Percentiles rank a stretch among this genome's conserved stretches.
These are phyloP conservation scores for Xenopus tropicalis DNA, from an alignment of 2,113 vertebrate genomes.

Conservation along the genomic window DNA sequence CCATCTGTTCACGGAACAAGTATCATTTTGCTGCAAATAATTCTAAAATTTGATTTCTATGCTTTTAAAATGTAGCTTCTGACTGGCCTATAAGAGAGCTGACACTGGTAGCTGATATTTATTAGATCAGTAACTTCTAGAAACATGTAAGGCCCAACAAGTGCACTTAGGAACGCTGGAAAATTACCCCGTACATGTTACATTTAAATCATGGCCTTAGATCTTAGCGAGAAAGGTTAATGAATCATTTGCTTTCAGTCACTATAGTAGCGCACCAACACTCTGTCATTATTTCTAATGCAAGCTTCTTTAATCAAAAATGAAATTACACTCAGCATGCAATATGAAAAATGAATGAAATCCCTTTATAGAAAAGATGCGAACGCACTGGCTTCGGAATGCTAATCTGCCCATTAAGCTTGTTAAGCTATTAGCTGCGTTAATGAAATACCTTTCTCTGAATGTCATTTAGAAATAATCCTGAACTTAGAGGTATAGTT, in stretches of 20 bases:
- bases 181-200: slow-evolving; percentile 59
- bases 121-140: slow-evolving; percentile 18
- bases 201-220: slow-evolving; percentile 51
- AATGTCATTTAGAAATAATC: too few species aligned
- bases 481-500: too few species aligned
- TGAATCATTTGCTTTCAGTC: slow-evolving; percentile 58
- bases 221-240: slow-evolving; percentile 61
- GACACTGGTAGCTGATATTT: too few species aligned
- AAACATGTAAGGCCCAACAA: slow-evolving; percentile 56
- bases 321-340: slow-evolving; percentile 60
- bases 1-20: too few species aligned
- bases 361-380: slow-evolving; percentile 57
- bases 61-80: too few species aligned
- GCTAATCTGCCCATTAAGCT: slow-evolving; percentile 57
- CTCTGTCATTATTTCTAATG: slow-evolving; percentile 65
- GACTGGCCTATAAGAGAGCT: too few species aligned
- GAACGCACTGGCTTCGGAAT: slow-evolving; percentile 59
- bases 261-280: slow-evolving; percentile 59
- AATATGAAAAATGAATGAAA: slow-evolving; percentile 68
- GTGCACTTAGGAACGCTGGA: slow-evolving; percentile 50
- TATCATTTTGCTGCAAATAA: too few species aligned
- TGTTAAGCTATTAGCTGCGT: slow-evolving; percentile 51
- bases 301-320: slow-evolving; percentile 65
- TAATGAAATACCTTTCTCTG: too few species aligned
- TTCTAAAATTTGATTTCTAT: too few species aligned